phyloP scores from a whole-genome alignment of 2,888 invertebrate species.

The Heteropelma amictum region DNA sequence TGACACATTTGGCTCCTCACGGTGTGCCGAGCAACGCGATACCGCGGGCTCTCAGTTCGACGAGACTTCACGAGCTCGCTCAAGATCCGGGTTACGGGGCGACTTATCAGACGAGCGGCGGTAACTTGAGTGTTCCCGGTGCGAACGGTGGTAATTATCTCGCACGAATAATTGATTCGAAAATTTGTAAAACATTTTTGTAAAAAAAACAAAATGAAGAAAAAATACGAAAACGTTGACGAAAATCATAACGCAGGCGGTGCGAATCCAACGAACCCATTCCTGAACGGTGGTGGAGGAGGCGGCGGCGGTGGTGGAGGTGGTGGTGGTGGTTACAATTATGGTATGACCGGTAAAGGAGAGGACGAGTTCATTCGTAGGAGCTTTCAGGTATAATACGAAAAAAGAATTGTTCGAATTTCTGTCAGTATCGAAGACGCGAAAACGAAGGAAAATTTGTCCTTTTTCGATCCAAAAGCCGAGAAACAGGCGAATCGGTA shows the following conservation, averaged over 20 bases:
- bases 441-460: background rate
- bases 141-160: constrained; percentile 72
- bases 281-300: constrained; percentile 68
- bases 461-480: background rate
- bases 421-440: constrained; percentile 31
- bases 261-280: constrained; percentile 75
- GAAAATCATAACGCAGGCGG: constrained; percentile 61
- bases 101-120: constrained; percentile 85
- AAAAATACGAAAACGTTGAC: background rate
- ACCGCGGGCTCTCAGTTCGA: constrained; percentile 90
- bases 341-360: constrained; percentile 71
- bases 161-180: background rate
- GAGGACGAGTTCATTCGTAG: constrained; percentile 76
- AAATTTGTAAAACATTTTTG: background rate
- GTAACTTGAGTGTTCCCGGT: constrained; percentile 84
- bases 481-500: background rate
- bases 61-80: constrained; percentile 87
- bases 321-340: constrained; percentile 70
- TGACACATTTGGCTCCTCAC: constrained; percentile 95
- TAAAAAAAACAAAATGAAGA: background rate
- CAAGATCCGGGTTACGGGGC: constrained; percentile 86
- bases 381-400: constrained; percentile 75
- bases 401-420: constrained; percentile 46
- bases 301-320: constrained; percentile 63
- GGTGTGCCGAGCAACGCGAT: constrained; percentile 96